Base-by-base conservation (phyloP, 2,797 vertebrate species). In the Oryzias dopingdopingensis region DNA sequence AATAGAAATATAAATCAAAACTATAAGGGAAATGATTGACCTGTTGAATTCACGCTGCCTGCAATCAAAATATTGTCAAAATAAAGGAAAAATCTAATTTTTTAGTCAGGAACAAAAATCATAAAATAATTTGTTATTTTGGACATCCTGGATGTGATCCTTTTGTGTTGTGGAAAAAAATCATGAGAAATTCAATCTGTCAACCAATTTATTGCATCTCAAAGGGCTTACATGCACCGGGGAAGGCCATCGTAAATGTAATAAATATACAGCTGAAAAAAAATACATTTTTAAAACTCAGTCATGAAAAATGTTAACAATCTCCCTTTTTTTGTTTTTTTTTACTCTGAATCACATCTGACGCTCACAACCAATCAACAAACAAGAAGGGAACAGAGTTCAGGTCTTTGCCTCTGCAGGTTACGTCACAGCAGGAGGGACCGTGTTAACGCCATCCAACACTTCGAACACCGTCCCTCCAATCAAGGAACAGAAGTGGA, bases 141-240 rank as follows among this genome's bases (percentile, higher is more conserved):
- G 4, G 3, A 14, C 18, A 15, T n/a, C 6, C 6, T 42, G 23
- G 22, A 55, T 17, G 14, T 59, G 24, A 7, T 5, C 45, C 17
- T 52, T n/a, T 52, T 13, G 44, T 42, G 6, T 45, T 4, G 13
- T 54, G 6, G 3, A 26, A 5, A 70, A 13, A 52, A 66, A 59
- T 62, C 4, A 48, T 62, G 55, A 78, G 59, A 53, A 68, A 84
- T 92, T 94, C 89, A 89, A 91, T 94, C 92, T 89, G 86, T 96
- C 90, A 92, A 93, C 92, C 92, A 94, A 89, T 99, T 98, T 99
- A 98, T 99, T 99, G 97, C 97, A 97, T 97, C 92, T 96, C 93
- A 95, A 92, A 94, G 93, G 95, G 93, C 92, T 86, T 92, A 95
- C 97, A 99, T 98, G 96, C 96, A 98, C 91, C 93, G 92, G 93